A percentile compares a stretch with the other conserved stretches of the same genome.
These are phyloP conservation scores for Triplophysa dalaica DNA, from an alignment of 2,113 vertebrate genomes.

Conservation along the genomic window DNA sequence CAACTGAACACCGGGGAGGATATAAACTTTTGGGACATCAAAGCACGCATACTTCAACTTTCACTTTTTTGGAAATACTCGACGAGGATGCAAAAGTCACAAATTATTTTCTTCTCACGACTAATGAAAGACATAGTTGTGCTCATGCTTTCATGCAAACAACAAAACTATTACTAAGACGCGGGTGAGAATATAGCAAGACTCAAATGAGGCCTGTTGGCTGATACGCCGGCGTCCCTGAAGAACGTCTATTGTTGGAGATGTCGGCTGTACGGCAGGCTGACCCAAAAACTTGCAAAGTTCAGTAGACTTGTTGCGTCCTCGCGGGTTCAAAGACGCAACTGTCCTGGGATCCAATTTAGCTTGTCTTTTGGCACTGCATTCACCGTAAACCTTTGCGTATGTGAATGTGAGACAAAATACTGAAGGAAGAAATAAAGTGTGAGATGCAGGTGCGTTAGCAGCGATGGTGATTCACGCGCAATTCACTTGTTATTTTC, in stretches of 20 bases:
- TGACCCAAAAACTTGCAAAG: slow-evolving; percentile 65
- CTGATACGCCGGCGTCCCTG: slow-evolving; percentile 45
- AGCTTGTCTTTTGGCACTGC: slow-evolving; percentile 54
- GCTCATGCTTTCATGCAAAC: slow-evolving; percentile 18
- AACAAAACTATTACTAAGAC: slow-evolving; percentile 19
- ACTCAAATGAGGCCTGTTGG: slow-evolving; percentile 33
- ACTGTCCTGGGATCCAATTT: slow-evolving; percentile 71
- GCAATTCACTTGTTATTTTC: neutral
- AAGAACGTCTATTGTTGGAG: slow-evolving; percentile 53
- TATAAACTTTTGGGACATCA: neutral
- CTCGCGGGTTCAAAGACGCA: slow-evolving; percentile 65
- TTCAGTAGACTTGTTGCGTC: slow-evolving; percentile 64
- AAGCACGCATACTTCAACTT: neutral
- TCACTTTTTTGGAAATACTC: no score
- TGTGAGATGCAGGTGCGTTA: neutral
- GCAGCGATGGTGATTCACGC: neutral
- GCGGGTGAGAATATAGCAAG: slow-evolving; percentile 21
- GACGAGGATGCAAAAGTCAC: neutral
- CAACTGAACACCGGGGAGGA: neutral
- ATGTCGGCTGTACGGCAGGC: slow-evolving; percentile 51
- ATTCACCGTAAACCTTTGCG: slow-evolving; percentile 56
- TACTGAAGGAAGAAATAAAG: neutral
- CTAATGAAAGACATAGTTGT: slow-evolving; percentile 9
- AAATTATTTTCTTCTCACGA: no score
- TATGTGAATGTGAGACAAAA: neutral